A percentile compares a stretch with the other conserved stretches of the same genome.
These are phyloP conservation scores for Sebastiscus tertius DNA, from an alignment of 2,797 vertebrate genomes.

Conservation along the genomic window DNA sequence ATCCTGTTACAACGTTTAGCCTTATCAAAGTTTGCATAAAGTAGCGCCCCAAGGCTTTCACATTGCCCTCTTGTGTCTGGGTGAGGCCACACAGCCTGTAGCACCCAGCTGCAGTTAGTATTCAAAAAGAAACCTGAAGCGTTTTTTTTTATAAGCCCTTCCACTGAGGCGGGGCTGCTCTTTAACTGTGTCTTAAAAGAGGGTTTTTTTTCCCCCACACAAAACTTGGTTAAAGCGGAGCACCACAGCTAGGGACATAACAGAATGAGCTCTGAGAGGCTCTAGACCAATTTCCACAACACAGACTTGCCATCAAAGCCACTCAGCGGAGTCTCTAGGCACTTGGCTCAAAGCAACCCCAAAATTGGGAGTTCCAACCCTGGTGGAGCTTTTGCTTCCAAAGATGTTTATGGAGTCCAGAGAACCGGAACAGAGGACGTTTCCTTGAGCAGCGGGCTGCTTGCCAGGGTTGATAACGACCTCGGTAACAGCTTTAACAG, in stretches of 20 bases:
- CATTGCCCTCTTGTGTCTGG: conserved; percentile 20
- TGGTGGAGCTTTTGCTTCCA: conserved; percentile 25
- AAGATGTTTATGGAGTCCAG: conserved; percentile 42
- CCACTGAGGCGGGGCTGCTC: background rate
- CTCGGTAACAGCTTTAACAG: background rate
- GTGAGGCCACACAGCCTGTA: background rate
- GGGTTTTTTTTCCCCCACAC: background rate
- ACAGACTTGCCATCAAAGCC: conserved; percentile 47
- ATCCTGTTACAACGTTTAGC: conserved; percentile 16
- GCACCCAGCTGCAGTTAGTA: background rate
- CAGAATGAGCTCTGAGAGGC: conserved; percentile 34
- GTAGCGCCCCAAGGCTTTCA: background rate
- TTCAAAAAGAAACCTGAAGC: conserved; percentile 8
- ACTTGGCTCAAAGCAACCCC: conserved; percentile 33
- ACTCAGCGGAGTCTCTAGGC: conserved; percentile 23
- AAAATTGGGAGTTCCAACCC: conserved; percentile 23
- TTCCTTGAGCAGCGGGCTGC: conserved; percentile 4
- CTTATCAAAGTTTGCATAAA: background rate
- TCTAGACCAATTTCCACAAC: conserved; percentile 40
- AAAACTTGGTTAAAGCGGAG: conserved; percentile 8
- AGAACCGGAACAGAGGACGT: conserved; percentile 25
- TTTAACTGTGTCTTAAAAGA: conserved; percentile 21
- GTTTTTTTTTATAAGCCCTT: conserved; percentile 7
- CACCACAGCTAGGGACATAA: conserved; percentile 20
- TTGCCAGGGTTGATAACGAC: conserved; percentile 27